Evolutionary conservation across 2,888 invertebrate genomes (phyloP).

Genomic region (Orthonychiurus folsomi): DNA sequence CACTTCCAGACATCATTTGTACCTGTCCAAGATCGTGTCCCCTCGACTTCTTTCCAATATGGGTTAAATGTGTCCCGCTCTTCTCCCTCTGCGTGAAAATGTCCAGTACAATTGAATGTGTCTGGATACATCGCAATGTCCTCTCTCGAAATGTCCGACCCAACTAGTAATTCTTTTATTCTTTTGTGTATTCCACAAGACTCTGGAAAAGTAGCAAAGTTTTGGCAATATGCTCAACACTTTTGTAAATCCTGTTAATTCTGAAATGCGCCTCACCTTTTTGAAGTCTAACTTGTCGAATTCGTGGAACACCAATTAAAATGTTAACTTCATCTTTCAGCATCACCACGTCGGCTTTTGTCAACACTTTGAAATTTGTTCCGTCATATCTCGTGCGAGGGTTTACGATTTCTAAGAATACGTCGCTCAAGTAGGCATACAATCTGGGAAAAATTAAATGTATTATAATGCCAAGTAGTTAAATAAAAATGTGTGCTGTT

Average conservation of each 20-base stretch:
- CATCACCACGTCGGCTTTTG: neutral
- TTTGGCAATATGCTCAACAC: too few relatives aligned
- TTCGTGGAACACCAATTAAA: constrained; percentile 25
- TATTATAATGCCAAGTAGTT: neutral
- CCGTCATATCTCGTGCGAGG: constrained; percentile 19
- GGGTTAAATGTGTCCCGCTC: constrained; percentile 20
- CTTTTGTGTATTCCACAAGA: neutral
- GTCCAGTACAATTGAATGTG: constrained; percentile 9
- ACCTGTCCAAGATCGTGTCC: neutral
- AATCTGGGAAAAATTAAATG: constrained; percentile 16
- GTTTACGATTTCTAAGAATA: constrained; percentile 13
- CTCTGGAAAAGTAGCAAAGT: too few relatives aligned
- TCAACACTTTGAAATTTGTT: neutral
- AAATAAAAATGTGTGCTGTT: neutral
- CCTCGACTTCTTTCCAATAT: constrained; percentile 13
- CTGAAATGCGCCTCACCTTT: too few relatives aligned
- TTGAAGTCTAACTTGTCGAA: constrained; percentile 26
- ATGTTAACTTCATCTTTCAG: constrained; percentile 20
- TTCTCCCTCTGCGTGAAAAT: constrained; percentile 13
- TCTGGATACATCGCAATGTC: neutral
- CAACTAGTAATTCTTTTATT: neutral
- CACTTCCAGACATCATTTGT: constrained; percentile 30
- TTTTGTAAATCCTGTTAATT: too few relatives aligned
- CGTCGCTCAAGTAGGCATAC: constrained; percentile 17
- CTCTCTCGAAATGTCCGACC: neutral